These are phyloP conservation scores for Burhinus bistriatus DNA, from an alignment of 2,113 vertebrate genomes.

Conservation along the genomic window DNA sequence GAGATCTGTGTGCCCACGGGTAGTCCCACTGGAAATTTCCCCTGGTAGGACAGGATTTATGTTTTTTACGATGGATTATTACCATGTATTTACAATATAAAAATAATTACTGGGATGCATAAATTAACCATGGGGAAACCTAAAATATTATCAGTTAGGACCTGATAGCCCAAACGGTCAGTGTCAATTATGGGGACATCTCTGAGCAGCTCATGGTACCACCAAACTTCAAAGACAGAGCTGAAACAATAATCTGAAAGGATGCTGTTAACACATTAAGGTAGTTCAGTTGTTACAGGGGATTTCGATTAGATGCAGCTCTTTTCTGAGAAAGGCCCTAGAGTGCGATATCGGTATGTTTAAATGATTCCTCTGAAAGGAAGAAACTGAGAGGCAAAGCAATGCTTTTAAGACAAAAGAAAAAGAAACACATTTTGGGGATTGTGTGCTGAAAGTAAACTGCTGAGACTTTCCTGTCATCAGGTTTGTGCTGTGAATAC, in stretches of 20 bases:
- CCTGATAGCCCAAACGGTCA: background rate
- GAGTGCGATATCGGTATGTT: background rate
- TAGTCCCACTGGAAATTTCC: background rate
- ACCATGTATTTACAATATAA: background rate
- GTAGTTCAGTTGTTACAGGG: background rate
- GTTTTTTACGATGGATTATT: background rate
- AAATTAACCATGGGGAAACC: background rate
- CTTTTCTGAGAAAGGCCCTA: background rate
- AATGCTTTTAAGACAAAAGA: background rate
- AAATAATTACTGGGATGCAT: background rate
- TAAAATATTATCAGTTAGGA: background rate
- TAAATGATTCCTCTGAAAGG: background rate
- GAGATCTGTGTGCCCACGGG: rapidly evolving
- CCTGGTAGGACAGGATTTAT: background rate
- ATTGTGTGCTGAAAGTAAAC: background rate
- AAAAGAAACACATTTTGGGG: background rate
- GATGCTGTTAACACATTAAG: background rate
- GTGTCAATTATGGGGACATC: background rate
- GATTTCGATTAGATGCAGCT: background rate
- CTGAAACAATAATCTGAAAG: background rate
- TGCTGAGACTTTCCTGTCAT: background rate
- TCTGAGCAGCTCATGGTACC: background rate
- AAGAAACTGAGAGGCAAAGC: background rate
- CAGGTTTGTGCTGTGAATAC: background rate
- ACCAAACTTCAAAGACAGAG: background rate